A percentile compares a stretch with the other conserved stretches of the same genome.
phyloP scores from a whole-genome alignment of 92 coral and sea anemone genomes.

The Metridium senile region DNA sequence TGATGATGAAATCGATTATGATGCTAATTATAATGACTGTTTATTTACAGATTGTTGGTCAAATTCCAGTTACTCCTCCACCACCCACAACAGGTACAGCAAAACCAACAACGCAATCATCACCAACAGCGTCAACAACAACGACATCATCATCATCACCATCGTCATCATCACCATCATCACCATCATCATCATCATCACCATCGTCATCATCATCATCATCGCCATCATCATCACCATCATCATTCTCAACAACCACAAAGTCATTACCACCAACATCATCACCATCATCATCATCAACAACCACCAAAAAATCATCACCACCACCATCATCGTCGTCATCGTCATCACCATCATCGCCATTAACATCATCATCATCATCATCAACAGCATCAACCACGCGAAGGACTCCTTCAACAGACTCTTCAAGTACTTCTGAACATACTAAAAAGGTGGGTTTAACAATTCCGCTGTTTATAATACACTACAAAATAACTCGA shows the following conservation, averaged over 20 bases:
- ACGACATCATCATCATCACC: neutral
- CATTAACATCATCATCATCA: neutral
- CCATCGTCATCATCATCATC: neutral
- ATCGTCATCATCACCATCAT: neutral
- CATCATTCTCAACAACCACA: neutral
- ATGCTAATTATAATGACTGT: no score
- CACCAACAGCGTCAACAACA: no score
- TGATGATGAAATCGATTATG: no score
- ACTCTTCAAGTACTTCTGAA: no score
- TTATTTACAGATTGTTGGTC: constrained; percentile 16
- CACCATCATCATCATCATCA: neutral
- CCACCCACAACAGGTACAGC: no score
- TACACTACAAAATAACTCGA: no score
- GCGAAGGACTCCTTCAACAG: no score
- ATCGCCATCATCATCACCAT: neutral
- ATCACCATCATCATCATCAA: neutral
- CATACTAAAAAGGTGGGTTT: no score
- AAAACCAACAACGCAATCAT: no score
- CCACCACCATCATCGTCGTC: neutral
- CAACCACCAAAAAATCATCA: neutral
- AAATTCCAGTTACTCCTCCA: neutral
- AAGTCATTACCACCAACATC: neutral
- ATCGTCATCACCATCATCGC: neutral
- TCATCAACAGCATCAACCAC: neutral
- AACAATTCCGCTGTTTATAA: no score